phyloP scores from a whole-genome alignment of 1,140 invertebrate species.

The Tetramorium simillimum region DNA sequence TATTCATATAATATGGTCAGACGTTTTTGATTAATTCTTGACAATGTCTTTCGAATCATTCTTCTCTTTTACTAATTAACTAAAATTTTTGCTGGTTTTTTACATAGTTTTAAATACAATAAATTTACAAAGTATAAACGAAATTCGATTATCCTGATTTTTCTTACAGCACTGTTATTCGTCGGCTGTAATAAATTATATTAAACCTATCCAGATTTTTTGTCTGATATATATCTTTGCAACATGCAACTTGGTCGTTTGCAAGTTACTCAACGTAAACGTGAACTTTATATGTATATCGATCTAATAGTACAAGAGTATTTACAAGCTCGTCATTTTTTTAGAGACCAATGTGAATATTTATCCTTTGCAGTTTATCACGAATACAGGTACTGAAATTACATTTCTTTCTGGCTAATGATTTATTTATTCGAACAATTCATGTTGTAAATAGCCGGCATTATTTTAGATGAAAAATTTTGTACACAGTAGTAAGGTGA shows the following conservation, averaged over 20 bases:
- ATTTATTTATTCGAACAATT: constrained; percentile 40
- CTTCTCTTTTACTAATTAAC: constrained; percentile 46
- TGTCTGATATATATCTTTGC: constrained; percentile 12
- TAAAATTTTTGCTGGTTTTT: constrained; percentile 51
- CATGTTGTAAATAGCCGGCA: not conserved
- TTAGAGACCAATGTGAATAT: constrained; percentile 43
- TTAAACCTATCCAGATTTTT: not conserved
- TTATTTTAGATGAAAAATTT: constrained; percentile 39
- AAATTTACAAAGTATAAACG: constrained; percentile 42
- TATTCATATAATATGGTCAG: constrained; percentile 72
- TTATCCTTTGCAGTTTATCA: constrained; percentile 43
- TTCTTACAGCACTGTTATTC: not conserved
- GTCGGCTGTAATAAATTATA: constrained; percentile 24
- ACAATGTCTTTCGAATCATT: constrained; percentile 43
- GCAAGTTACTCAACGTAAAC: constrained; percentile 55
- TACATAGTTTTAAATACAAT: constrained; percentile 39
- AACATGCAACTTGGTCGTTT: constrained; percentile 37
- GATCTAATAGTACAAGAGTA: constrained; percentile 49
- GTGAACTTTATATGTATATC: constrained; percentile 35
- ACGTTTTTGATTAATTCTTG: constrained; percentile 69
- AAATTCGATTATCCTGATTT: constrained; percentile 14
- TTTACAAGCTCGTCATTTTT: constrained; percentile 57
- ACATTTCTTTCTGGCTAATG: constrained; percentile 41
- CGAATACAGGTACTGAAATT: constrained; percentile 49
- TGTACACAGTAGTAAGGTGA: constrained; percentile 5